These are phyloP conservation scores for Colletes collaris DNA, from an alignment of 2,888 invertebrate genomes.

Conservation along the genomic window DNA sequence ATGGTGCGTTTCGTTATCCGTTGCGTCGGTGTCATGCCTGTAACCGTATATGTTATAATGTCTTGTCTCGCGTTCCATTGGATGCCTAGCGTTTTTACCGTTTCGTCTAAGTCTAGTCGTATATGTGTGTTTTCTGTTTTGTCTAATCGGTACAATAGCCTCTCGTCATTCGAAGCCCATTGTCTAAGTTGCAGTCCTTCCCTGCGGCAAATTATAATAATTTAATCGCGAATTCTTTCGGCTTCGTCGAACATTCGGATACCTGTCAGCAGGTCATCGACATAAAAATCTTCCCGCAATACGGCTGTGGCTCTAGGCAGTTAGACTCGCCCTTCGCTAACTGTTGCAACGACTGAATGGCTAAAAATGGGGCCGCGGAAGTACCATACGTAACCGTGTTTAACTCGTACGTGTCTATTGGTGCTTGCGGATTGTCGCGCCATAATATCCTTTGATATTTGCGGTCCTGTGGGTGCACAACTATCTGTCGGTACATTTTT, in stretches of 20 bases:
- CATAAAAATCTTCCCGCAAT: constrained; percentile 26
- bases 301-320: constrained; percentile 1
- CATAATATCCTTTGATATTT: not conserved
- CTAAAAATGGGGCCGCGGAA: constrained; percentile 42
- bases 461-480: not conserved
- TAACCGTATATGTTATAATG: not conserved
- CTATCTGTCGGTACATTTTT: constrained; percentile 28
- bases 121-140: not conserved
- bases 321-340: constrained; percentile 35
- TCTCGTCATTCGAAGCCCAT: constrained; percentile 18
- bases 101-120: not conserved
- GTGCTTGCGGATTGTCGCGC: not conserved
- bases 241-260: not conserved
- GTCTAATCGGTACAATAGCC: not conserved
- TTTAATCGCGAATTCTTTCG: not conserved
- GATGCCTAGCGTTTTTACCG: constrained; percentile 17
- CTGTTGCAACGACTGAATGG: constrained; percentile 33
- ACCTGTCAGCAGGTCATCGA: constrained; percentile 34
- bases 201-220: not conserved
- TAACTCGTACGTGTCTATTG: not conserved
- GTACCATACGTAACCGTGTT: constrained; percentile 33
- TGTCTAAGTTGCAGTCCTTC: constrained; percentile 17
- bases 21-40: not conserved
- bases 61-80: constrained; percentile 11
- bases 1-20: constrained; percentile 25